phyloP scores from a whole-genome alignment of 2,113 vertebrate genomes.

The Trochalopteron elliotii region DNA sequence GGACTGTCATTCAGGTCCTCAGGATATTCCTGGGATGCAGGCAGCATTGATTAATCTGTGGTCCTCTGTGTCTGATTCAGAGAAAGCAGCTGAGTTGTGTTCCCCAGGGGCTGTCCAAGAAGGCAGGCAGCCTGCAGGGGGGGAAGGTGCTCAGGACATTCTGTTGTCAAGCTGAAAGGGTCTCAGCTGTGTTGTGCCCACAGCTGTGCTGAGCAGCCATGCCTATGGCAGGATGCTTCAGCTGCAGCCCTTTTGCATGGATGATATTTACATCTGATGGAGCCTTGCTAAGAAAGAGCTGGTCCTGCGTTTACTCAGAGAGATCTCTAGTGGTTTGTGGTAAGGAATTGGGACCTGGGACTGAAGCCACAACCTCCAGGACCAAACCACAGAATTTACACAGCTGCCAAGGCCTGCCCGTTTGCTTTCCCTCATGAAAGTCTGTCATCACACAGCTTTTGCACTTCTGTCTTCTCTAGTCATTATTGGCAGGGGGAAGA shows the following conservation, averaged over 20 bases:
- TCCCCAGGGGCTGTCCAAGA: not conserved
- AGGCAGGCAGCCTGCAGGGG: not conserved
- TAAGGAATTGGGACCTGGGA: not conserved
- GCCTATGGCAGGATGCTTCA: not conserved
- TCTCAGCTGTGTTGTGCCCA: not conserved
- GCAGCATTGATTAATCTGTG: not conserved
- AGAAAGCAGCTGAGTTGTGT: not conserved
- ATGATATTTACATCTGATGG: not conserved
- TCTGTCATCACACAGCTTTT: not conserved
- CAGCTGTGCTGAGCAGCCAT: not conserved
- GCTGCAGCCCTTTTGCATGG: not conserved
- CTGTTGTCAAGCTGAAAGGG: not conserved
- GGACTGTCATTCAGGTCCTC: not conserved
- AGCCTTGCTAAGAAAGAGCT: not conserved
- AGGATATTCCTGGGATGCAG: not conserved
- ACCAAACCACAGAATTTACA: slow-evolving; percentile 32
- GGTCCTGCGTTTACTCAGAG: not conserved
- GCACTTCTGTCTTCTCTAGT: not conserved
- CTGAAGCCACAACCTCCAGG: slow-evolving; percentile 33
- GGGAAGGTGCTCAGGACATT: not conserved
- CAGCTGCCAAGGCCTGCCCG: not conserved
- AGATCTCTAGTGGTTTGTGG: slow-evolving; percentile 25
- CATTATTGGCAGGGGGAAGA: not conserved
- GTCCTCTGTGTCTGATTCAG: not conserved
- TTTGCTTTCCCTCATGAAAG: not conserved